Conservation (phyloP, 1,140 invertebrate genomes). For the Drosophila ambigua region DNA sequence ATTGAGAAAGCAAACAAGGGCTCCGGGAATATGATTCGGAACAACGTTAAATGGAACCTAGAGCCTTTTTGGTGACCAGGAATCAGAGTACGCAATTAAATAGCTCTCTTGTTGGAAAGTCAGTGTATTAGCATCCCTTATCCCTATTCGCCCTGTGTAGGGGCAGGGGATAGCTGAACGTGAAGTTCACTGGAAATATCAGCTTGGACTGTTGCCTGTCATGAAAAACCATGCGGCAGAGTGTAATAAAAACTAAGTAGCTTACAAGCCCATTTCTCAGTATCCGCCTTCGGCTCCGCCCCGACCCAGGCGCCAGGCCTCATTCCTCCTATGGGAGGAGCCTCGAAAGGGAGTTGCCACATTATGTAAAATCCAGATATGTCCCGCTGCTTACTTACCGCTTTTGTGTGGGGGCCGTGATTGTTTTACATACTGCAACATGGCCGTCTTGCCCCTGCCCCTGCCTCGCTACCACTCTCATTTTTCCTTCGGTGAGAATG, state of each 20-base stretch:
- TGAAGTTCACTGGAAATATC: slow-evolving; percentile 23
- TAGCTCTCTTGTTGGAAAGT: no score
- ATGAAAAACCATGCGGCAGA: slow-evolving; percentile 78
- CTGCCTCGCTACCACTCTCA: slow-evolving; percentile 4
- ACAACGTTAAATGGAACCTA: no score
- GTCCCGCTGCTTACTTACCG: slow-evolving; percentile 43
- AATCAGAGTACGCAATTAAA: no score
- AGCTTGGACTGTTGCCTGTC: slow-evolving; percentile 42
- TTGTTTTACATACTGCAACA: slow-evolving; percentile 70
- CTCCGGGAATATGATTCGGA: no score
- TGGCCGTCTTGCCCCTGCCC: slow-evolving; percentile 28
- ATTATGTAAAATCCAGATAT: slow-evolving; percentile 72
- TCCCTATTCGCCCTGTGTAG: slow-evolving; percentile 1
- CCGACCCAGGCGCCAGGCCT: background rate
- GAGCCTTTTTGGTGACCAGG: no score
- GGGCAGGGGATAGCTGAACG: slow-evolving; percentile 22
- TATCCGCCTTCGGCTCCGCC: no score
- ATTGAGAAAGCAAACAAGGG: no score
- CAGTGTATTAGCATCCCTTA: no score
- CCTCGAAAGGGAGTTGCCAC: slow-evolving; percentile 13
- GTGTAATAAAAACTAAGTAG: slow-evolving; percentile 82
- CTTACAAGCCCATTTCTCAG: slow-evolving; percentile 72
- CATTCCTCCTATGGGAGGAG: slow-evolving; percentile 1
- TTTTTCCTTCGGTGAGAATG: slow-evolving; percentile 62
- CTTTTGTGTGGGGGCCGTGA: slow-evolving; percentile 48